Base-by-base conservation (phyloP, 2,113 vertebrate genomes). In the Cyrtonyx montezumae region DNA sequence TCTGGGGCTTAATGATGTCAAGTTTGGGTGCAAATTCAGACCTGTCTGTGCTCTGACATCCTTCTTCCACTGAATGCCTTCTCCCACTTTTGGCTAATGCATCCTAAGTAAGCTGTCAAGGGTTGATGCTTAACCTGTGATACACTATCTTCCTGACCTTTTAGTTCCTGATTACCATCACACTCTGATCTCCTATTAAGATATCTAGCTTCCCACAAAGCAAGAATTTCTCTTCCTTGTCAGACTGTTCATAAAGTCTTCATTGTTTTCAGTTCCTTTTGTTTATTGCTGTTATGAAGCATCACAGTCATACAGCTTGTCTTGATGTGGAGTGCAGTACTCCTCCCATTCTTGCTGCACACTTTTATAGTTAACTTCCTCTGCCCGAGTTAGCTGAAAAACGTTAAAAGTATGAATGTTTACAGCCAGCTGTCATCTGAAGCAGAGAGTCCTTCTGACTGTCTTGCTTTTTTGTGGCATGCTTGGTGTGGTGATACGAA, bases 221-320 rank as follows among this genome's bases (percentile, higher is more conserved):
- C 37, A 70, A 85, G 63, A 66, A 59, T 78, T 93, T 91, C 8
- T 91, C 32, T 83, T 83, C 82, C 68, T 2, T 59, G 55, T 74
- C 56, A 80, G 34, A 32, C 48, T 1, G 10, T 37, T 59, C 59
- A 37, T 26, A 34, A 89, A 90, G 46, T 36, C 36, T 53, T 63
- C 79, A 15, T 2, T 56, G 55, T 88, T 77, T 90, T 79, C 93
- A 78, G 8, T 55, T 90, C 45, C 59, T 93, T 96, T 95, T 74
- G 58, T 59, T 56, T 80, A 78, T 2, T 37, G 10, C 16, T 93
- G 34, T 21, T 83, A 80, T 80, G 90, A 93, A 85, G 56, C 42
- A 63, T 45, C 49, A 6, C 13, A 67, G 42, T 85, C 65, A 62
- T 14, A 20, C 1, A 16, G 36, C 59, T 89, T 1, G 0, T 77